Evolutionary conservation across 2,797 vertebrate genomes (phyloP).

Genomic region (Myotis daubentonii): DNA sequence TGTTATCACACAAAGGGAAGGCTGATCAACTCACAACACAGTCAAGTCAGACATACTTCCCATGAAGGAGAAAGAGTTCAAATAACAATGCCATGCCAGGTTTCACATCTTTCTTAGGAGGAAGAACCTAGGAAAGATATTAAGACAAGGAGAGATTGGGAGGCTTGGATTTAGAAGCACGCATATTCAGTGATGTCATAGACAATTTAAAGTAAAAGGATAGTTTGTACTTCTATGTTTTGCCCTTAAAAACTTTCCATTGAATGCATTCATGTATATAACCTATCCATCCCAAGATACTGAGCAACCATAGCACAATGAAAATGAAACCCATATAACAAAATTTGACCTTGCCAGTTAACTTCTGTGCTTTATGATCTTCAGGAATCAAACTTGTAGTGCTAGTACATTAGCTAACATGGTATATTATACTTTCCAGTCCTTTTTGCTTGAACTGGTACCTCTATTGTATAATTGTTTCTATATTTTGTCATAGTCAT

Average conservation of each 20-base stretch:
- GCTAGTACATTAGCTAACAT: background rate
- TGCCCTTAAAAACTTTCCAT: background rate
- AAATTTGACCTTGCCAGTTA: background rate
- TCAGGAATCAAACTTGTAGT: background rate
- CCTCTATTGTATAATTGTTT: background rate
- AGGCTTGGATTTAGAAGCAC: background rate
- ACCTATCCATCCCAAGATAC: background rate
- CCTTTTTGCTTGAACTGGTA: background rate
- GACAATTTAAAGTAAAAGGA: background rate
- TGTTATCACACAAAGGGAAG: constrained; percentile 91
- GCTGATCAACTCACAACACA: constrained; percentile 90
- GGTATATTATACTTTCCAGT: background rate
- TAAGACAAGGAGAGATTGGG: background rate
- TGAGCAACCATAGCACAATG: background rate
- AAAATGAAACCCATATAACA: background rate
- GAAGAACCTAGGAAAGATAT: constrained; percentile 86
- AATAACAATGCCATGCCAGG: constrained; percentile 91
- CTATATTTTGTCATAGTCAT: background rate
- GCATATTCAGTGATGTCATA: background rate
- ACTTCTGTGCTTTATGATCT: background rate
- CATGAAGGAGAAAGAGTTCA: constrained; percentile 88
- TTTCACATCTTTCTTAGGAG: constrained; percentile 85
- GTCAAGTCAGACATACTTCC: constrained; percentile 81
- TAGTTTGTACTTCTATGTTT: background rate
- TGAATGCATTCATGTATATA: background rate